Percentiles rank a stretch among this genome's conserved stretches.
phyloP scores from a whole-genome alignment of 2,888 invertebrate species.

The Nomada fabriciana region DNA sequence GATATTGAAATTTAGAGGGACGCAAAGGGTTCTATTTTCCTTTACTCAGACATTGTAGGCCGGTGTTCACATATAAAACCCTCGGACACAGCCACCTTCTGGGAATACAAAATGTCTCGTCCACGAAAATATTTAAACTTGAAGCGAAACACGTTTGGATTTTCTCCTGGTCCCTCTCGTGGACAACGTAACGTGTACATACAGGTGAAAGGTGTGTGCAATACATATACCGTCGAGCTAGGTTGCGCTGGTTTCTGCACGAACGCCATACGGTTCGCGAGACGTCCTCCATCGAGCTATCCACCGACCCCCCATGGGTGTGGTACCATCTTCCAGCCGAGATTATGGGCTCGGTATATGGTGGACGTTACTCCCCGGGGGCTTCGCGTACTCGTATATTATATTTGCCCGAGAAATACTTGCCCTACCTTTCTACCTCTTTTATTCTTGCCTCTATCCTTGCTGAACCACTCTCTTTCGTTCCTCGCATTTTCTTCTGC shows the following conservation, averaged over 20 bases:
- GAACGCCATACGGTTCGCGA: slow-evolving; percentile 22
- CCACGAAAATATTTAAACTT: not conserved
- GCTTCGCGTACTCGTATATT: slow-evolving; percentile 71
- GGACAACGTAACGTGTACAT: slow-evolving; percentile 23
- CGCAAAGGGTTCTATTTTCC: too few species aligned
- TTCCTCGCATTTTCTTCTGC: slow-evolving; percentile 4
- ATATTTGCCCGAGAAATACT: slow-evolving; percentile 72
- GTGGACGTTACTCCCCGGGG: slow-evolving; percentile 69
- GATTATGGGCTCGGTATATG: slow-evolving; percentile 67
- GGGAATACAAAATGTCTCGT: too few species aligned
- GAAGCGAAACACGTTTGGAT: not conserved
- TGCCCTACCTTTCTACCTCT: not conserved
- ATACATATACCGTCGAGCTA: not conserved
- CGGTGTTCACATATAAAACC: too few species aligned
- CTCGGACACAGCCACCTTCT: too few species aligned
- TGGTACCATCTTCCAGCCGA: slow-evolving; percentile 74
- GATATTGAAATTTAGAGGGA: too few species aligned
- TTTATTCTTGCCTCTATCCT: not conserved
- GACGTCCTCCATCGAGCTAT: slow-evolving; percentile 41
- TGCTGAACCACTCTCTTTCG: not conserved
- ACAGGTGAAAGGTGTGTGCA: slow-evolving; percentile 60
- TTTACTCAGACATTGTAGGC: too few species aligned
- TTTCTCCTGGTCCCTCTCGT: not conserved
- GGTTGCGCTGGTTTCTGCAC: slow-evolving; percentile 13
- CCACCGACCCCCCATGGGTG: slow-evolving; percentile 76